Evolutionary conservation across 2,113 vertebrate species (phyloP).

Genomic region (Balaeniceps rex): DNA sequence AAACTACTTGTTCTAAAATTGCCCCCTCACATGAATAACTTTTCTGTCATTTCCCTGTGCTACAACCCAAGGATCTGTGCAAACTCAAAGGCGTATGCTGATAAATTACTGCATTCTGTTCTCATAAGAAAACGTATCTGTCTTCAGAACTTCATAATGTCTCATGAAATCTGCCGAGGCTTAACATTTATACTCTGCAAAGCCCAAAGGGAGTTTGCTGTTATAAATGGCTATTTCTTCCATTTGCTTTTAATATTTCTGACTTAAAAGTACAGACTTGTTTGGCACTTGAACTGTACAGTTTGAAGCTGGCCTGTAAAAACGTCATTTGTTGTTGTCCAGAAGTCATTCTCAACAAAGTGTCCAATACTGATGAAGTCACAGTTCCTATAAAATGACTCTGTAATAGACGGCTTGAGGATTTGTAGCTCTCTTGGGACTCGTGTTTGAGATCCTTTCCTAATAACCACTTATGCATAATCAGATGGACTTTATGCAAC

Average conservation of each 20-base stretch:
- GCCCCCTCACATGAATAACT: neutral
- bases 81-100: slow-evolving; percentile 20
- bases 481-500: slow-evolving; percentile 68
- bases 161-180: slow-evolving; percentile 12
- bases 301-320: slow-evolving; percentile 13
- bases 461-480: slow-evolving; percentile 67
- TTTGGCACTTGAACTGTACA: slow-evolving; percentile 9
- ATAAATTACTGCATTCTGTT: slow-evolving; percentile 40
- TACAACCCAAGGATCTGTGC: neutral
- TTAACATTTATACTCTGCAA: slow-evolving; percentile 38
- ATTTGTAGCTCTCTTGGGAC: slow-evolving; percentile 39
- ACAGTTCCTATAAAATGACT: slow-evolving; percentile 42
- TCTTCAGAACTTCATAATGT: slow-evolving; percentile 47
- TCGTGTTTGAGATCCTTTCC: slow-evolving; percentile 47
- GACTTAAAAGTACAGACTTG: neutral
- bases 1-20: slow-evolving; percentile 40
- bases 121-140: slow-evolving; percentile 16
- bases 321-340: slow-evolving; percentile 22
- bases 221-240: slow-evolving; percentile 36
- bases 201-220: neutral
- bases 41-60: slow-evolving; percentile 30
- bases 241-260: slow-evolving; percentile 39
- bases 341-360: slow-evolving; percentile 42
- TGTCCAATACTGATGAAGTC: slow-evolving; percentile 28
- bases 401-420: slow-evolving; percentile 24